Base-by-base conservation (phyloP, 2,888 invertebrate genomes). In the Xestia xanthographa region DNA sequence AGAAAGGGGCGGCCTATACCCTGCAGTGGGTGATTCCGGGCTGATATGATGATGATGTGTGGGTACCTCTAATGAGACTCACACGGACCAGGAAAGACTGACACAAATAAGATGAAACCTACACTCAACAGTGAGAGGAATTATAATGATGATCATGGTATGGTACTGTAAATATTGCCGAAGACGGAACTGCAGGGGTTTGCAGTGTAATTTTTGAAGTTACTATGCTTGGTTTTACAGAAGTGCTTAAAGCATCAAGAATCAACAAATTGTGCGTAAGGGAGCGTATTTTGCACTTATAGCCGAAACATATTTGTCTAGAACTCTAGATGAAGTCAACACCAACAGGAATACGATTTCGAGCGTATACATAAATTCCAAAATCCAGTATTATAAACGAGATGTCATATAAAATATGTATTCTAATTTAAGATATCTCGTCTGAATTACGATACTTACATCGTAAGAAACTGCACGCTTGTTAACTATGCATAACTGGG, bases 401-500 rank as follows among this genome's bases (percentile, higher is more conserved):
- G 12, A 56, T 56, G 14, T 56, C 5, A 20, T 20, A 20, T 20
- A 20, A 45, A 14, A 43, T 48, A 66, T 6, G 38, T 79, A 75
- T 66, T 77, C n/a, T n/a, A n/a, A n/a, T n/a, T 60, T 56, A n/a
- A 70, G 50, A 69, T 60, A 84, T 53, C 65, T 58, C 41, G 38
- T 77, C 74, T 66, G 66, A 80, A 67, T 74, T 71, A 84, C 79
- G 84, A 80, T 75, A 71, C 80, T 84, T 79, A 17, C 78, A 83
- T 77, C 45, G 80, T 78, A 77, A 74, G 71, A 82, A 82, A 84
- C 88, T 86, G 86, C 86, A 83, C 83, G 90, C 89, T 90, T 91
- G 88, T 89, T 91, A 89, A 85, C 87, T 91, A 88, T 91, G 90
- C 87, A 90, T 92, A 92, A 93, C 90, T 94, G 89, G 93, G 94